Evolutionary conservation across 2,888 invertebrate species (phyloP).

Genomic region (Aplocera efformata): DNA sequence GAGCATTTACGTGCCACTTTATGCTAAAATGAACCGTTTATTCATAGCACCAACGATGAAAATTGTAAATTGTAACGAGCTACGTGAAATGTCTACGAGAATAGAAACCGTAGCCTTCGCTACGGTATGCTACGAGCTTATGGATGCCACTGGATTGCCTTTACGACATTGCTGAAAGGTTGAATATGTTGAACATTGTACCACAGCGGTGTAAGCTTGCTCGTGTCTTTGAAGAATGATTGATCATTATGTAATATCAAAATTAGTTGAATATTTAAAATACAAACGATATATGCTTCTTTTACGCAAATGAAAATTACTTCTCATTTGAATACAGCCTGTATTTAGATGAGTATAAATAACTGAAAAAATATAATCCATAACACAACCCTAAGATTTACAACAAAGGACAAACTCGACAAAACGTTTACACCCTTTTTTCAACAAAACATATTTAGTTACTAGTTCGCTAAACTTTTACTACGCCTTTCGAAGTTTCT

Average conservation of each 20-base stretch:
- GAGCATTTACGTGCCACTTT: conserved; percentile 4
- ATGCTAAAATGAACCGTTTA: conserved; percentile 22
- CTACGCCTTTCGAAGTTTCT: conserved; percentile 2
- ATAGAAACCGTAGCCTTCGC: conserved; percentile 25
- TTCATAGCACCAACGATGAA: conserved; percentile 9
- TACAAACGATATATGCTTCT: no score
- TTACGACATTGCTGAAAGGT: conserved; percentile 13
- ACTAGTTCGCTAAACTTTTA: conserved; percentile 14
- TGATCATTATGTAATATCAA: no score
- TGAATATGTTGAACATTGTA: conserved; percentile 1
- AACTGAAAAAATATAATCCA: no score
- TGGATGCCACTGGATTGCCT: conserved; percentile 16
- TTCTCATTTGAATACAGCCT: no score
- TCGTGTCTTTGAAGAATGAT: no score
- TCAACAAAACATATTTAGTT: conserved; percentile 5
- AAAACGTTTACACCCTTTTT: neutral
- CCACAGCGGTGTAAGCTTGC: no score
- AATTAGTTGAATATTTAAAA: no score
- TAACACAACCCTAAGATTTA: no score
- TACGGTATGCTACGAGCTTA: conserved; percentile 37
- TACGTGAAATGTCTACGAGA: conserved; percentile 20
- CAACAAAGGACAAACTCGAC: neutral
- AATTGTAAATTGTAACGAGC: conserved; percentile 14
- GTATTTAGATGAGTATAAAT: no score
- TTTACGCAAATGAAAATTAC: no score